Base-by-base conservation (phyloP, 2,797 vertebrate species). In the Babyrousa celebensis region DNA sequence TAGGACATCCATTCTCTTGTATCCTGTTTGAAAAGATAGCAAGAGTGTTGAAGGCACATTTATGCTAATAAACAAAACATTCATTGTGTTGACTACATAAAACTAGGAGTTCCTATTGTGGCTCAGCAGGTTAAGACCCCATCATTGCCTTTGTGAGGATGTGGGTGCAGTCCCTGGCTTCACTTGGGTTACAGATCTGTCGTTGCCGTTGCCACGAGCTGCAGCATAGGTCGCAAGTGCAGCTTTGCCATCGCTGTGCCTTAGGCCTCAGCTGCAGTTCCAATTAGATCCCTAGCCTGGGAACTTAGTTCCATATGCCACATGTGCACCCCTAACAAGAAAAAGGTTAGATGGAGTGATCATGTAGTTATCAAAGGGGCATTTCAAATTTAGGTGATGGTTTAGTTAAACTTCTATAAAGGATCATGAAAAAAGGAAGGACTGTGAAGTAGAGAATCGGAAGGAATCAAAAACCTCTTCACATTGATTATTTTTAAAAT, bases 21-120 rank as follows among this genome's bases (percentile, higher is more conserved):
- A 21, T 83, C 56, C 32, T 90, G 6, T 92, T 95, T 85, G 71
- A 74, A 68, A 75, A 91, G 21, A 78, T 18, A 65, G 17, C 27
- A 80, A 18, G 36, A 91, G 17, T 89, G 23, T 58, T 72, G 32
- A 82, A n/a, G 27, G 86, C 15, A 88, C 5, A 56, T 40, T 43
- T 75, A 85, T 88, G 16, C 36, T 85, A 84, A 86, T 82, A 89
- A 92, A 54, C 25, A 90, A 63, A 95, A 83, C 95, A 79, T 96
- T 97, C 27, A 27, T 83, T 62, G 27, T 89, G 23, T 72, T 95
- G 21, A 83, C 67, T 88, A 70, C 23, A 65, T 29, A 79, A 91
- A 91, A 86, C 43, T 48, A 48, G 43, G 43, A 48, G 43, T 48
- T 48, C 43, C 43, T 10, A 48, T 48, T 48, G 43, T 48, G 43